A percentile compares a stretch with the other conserved stretches of the same genome.
Conservation (phyloP, 1,140 invertebrate genomes). For the Dryas iulia region DNA sequence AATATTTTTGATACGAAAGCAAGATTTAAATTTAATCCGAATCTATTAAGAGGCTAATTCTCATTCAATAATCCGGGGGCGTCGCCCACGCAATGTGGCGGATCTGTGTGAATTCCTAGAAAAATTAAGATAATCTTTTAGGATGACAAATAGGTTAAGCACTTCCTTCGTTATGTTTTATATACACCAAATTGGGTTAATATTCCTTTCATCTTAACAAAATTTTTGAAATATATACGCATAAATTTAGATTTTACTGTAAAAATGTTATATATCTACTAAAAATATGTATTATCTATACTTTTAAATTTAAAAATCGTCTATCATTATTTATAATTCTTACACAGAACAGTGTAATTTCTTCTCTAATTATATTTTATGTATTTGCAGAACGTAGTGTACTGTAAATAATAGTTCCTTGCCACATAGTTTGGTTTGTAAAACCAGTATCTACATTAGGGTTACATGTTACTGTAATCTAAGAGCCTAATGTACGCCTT, state of each 20-base stretch:
- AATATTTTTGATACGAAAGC: neutral
- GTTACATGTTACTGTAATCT: neutral
- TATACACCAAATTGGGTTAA: neutral
- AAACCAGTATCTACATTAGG: neutral
- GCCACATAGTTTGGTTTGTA: neutral
- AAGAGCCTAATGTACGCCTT: neutral
- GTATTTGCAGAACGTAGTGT: neutral
- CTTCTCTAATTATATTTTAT: too few species aligned
- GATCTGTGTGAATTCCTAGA: neutral
- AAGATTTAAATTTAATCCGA: neutral
- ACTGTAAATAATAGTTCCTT: neutral
- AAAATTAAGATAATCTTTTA: neutral
- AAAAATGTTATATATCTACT: too few species aligned
- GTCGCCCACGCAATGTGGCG: neutral
- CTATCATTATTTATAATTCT: too few species aligned
- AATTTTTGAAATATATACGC: neutral
- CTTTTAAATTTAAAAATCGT: too few species aligned
- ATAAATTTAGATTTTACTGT: too few species aligned
- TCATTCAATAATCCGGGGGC: neutral
- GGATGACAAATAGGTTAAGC: neutral
- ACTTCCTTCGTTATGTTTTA: neutral
- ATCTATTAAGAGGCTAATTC: neutral
- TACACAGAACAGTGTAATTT: too few species aligned
- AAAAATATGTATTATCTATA: too few species aligned
- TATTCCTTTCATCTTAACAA: neutral